These are phyloP conservation scores for Oreochromis grahami DNA, from an alignment of 2,797 vertebrate genomes.

Conservation along the genomic window DNA sequence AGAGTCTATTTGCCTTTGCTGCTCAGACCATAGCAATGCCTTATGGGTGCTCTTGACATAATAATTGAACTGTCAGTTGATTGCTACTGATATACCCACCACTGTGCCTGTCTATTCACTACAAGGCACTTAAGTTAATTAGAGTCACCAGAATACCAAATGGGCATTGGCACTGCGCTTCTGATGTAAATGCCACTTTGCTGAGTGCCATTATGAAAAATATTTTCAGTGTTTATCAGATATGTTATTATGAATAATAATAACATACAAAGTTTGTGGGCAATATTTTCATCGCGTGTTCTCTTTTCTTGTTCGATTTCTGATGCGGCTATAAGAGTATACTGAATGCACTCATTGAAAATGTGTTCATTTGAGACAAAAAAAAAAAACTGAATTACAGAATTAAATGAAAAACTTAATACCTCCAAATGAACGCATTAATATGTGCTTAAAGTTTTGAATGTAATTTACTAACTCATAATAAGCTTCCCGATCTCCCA, in stretches of 20 bases:
- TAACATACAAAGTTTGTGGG: neutral
- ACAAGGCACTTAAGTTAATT: constrained; percentile 41
- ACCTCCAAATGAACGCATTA: neutral
- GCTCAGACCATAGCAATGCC: neutral
- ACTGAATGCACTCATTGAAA: neutral
- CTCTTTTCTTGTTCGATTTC: neutral
- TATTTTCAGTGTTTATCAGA: neutral
- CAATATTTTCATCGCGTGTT: neutral
- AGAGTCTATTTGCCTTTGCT: neutral
- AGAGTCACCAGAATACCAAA: constrained; percentile 34
- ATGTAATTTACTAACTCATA: neutral
- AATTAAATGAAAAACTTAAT: neutral
- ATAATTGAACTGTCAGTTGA: constrained; percentile 32
- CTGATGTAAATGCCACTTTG: constrained; percentile 11
- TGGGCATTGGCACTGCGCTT: neutral
- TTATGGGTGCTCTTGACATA: constrained; percentile 3
- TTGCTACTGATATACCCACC: constrained; percentile 10
- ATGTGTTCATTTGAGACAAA: neutral
- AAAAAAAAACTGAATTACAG: neutral
- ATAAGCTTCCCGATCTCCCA: neutral
- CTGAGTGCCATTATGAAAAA: neutral
- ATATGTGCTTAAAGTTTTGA: neutral
- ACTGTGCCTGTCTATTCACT: constrained; percentile 19
- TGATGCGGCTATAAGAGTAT: neutral
- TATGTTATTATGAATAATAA: neutral